Percentiles rank a stretch among this genome's conserved stretches.
phyloP scores from a whole-genome alignment of 2,113 vertebrate species.

The Ceyx margarethae region DNA sequence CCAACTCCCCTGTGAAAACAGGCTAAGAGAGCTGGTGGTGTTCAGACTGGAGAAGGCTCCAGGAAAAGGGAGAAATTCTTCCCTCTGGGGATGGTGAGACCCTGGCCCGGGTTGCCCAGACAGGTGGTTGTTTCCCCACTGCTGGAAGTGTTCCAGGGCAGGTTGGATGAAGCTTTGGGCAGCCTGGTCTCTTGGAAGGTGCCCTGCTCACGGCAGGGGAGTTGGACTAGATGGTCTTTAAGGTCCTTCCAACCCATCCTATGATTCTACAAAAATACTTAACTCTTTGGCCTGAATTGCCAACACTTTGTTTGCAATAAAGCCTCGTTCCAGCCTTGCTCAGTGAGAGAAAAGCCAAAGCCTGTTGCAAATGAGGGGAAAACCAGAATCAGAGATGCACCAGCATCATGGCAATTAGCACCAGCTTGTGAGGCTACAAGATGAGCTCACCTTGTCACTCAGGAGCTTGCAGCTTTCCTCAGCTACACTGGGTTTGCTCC shows the following conservation, averaged over 20 bases:
- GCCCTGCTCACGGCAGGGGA: not conserved
- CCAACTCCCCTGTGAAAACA: too few species aligned
- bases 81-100: not conserved
- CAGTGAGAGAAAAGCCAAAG: not conserved
- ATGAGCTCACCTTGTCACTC: not conserved
- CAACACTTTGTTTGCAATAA: not conserved
- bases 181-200: not conserved
- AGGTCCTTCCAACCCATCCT: too few species aligned
- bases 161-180: not conserved
- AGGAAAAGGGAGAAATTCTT: not conserved
- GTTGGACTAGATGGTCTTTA: too few species aligned
- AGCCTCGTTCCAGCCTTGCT: not conserved
- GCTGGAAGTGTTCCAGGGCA: not conserved
- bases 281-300: not conserved
- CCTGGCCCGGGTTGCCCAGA: not conserved
- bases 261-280: not conserved
- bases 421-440: not conserved
- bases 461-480: not conserved
- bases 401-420: not conserved
- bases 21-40: not conserved
- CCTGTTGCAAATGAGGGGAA: rapidly evolving
- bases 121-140: not conserved
- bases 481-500: rapidly evolving
- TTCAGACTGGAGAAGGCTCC: not conserved
- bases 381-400: not conserved